Conservation (phyloP, 2,888 invertebrate genomes). For the Ormyrus thymus region DNA sequence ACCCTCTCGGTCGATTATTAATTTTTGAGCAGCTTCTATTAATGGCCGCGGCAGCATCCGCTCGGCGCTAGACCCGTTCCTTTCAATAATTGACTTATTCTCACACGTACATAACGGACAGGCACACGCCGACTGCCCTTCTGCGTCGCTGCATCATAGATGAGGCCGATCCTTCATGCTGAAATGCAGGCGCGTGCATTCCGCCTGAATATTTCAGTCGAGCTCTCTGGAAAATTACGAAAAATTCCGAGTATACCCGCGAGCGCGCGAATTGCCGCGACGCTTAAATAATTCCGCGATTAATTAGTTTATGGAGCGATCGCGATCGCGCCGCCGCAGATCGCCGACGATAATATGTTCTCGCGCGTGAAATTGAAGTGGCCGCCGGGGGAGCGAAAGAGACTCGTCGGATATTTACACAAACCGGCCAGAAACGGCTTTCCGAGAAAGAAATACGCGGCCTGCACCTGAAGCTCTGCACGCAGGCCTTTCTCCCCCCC, state of each 20-base stretch:
- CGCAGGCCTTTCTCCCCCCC: background rate
- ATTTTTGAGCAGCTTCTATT: constrained; percentile 5
- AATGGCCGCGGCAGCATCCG: background rate
- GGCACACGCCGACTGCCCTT: too few relatives aligned
- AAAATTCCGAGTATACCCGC: too few relatives aligned
- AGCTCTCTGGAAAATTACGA: too few relatives aligned
- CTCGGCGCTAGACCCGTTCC: background rate
- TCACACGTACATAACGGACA: too few relatives aligned
- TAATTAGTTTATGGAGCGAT: too few relatives aligned
- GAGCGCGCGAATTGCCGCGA: too few relatives aligned
- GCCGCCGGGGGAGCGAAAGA: too few relatives aligned
- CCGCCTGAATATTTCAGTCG: too few relatives aligned
- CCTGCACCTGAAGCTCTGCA: constrained; percentile 27
- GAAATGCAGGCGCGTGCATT: background rate
- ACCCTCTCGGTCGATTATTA: background rate
- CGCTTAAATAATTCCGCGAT: too few relatives aligned
- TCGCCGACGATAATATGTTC: too few relatives aligned
- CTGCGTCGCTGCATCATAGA: background rate
- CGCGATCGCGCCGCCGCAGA: too few relatives aligned
- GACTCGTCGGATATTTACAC: background rate
- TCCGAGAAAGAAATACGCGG: constrained; percentile 27
- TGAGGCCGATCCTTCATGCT: background rate
- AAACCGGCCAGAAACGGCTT: constrained; percentile 27
- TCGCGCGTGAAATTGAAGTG: too few relatives aligned
- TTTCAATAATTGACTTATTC: constrained; percentile 20